Evolutionary conservation across 2,888 invertebrate species (phyloP), one percentile per base, ranked within the genome.

Genomic region (Abrostola tripartita): DNA sequence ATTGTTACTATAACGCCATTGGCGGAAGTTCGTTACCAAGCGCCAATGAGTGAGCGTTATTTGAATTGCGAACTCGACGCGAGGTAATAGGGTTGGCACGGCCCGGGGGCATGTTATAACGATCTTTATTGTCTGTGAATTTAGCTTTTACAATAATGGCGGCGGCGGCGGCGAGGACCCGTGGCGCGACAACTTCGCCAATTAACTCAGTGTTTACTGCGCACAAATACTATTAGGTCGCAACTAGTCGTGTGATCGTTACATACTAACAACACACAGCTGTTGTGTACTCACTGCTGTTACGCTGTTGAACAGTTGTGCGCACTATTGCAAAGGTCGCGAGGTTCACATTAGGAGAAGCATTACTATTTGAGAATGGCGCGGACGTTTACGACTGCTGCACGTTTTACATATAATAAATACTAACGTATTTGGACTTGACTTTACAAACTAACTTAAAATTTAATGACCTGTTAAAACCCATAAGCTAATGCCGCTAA

Each of bases 41-140:
- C 86, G 71, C 87, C 88, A 91, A 90, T 89, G 82, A 85, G 84
- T 76, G 78, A 59, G 79, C 82, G 81, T 78, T 85, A 87, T 88
- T 90, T 84, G 82, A 89, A 90, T 87, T 81, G 84, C 73, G 84
- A 85, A 82, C 75, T 78, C 80, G 69, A 67, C 75, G 82, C 72
- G 74, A 69, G 71, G 78, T 76, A 74, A 77, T 81, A 88, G 87
- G 89, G 89, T 73, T 86, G 84, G 71, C 81, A 67, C 56, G 61
- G 86, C 89, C 84, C 71, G 78, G 71, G 87, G 90, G 86, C 74
- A 51, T 74, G 83, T 86, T 87, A 85, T 92, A 92, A 92, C 87
- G 90, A 92, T 78, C 88, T 85, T 85, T 85, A 90, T 89, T 90
- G 88, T 91, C 81, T 85, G 84, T 72, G 81, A 82, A 84, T 87